These are phyloP conservation scores for Tetramorium alpestre DNA, from an alignment of 1,140 invertebrate species.

Conservation along the genomic window DNA sequence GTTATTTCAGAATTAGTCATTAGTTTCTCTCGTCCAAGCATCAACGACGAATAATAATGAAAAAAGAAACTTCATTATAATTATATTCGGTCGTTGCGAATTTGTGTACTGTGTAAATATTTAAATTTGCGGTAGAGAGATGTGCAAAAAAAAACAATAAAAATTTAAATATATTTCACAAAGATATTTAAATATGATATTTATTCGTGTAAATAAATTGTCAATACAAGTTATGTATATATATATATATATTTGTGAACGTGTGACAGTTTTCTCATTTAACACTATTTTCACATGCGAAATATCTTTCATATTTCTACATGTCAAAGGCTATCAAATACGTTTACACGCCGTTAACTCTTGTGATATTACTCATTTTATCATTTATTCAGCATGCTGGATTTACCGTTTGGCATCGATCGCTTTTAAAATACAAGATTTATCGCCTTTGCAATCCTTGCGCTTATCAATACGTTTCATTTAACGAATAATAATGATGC, in stretches of 20 bases:
- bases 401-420: not conserved
- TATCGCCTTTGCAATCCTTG: not conserved
- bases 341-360: constrained; percentile 27
- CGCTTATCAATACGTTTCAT: constrained; percentile 28
- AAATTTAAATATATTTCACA: too few relatives aligned
- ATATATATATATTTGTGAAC: not conserved
- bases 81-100: not conserved
- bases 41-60: constrained; percentile 2
- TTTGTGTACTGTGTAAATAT: not conserved
- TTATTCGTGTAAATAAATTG: not conserved
- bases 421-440: constrained; percentile 29
- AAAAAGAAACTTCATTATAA: not conserved
- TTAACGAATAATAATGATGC: constrained; percentile 27
- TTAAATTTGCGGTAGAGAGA: not conserved
- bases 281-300: constrained; percentile 13
- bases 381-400: constrained; percentile 3
- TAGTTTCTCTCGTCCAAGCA: not conserved
- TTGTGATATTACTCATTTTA: not conserved
- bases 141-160: not conserved
- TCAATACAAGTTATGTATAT: not conserved
- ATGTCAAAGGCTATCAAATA: constrained; percentile 4
- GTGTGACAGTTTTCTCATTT: not conserved
- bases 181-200: not conserved
- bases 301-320: constrained; percentile 15
- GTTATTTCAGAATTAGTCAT: constrained; percentile 56